A percentile compares a stretch with the other conserved stretches of the same genome.
phyloP scores from a whole-genome alignment of 2,797 vertebrate genomes.

The Parauchenoglanis ngamensis region DNA sequence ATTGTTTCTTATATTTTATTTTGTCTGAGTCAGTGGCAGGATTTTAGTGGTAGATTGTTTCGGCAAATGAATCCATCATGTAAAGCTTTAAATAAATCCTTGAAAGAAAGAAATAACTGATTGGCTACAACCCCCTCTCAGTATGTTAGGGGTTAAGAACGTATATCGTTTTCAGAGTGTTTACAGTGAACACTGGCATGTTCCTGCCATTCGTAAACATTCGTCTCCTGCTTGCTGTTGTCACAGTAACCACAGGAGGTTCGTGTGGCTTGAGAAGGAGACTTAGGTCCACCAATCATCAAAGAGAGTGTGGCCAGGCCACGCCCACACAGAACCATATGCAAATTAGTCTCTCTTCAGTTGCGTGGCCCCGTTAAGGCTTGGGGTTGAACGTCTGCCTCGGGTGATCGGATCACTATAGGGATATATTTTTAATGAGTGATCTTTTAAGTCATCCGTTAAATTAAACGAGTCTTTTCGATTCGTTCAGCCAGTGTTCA shows the following conservation, averaged over 20 bases:
- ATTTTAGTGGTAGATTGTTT: background rate
- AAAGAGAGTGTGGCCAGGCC: slow-evolving; percentile 12
- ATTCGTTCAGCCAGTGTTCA: background rate
- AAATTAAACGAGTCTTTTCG: background rate
- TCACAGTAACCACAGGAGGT: slow-evolving; percentile 50
- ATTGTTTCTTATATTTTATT: background rate
- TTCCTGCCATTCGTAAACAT: slow-evolving; percentile 8
- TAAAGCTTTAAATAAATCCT: background rate
- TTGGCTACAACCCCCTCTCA: background rate
- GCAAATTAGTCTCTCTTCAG: background rate
- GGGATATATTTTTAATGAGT: too few relatives aligned
- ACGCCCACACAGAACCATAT: background rate
- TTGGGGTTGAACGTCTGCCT: too few relatives aligned
- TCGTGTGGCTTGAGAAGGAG: slow-evolving; percentile 15
- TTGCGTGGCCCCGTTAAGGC: background rate
- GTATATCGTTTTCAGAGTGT: background rate
- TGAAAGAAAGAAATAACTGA: background rate
- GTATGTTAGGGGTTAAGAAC: background rate
- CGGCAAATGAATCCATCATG: background rate
- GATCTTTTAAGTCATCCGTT: background rate
- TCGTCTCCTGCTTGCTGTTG: slow-evolving; percentile 32
- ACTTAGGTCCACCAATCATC: slow-evolving; percentile 16
- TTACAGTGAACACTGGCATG: slow-evolving; percentile 10
- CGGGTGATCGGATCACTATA: background rate
- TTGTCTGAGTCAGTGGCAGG: background rate